These are phyloP conservation scores for Zelostemma sp. DNA, from an alignment of 1,140 invertebrate genomes.

Conservation along the genomic window DNA sequence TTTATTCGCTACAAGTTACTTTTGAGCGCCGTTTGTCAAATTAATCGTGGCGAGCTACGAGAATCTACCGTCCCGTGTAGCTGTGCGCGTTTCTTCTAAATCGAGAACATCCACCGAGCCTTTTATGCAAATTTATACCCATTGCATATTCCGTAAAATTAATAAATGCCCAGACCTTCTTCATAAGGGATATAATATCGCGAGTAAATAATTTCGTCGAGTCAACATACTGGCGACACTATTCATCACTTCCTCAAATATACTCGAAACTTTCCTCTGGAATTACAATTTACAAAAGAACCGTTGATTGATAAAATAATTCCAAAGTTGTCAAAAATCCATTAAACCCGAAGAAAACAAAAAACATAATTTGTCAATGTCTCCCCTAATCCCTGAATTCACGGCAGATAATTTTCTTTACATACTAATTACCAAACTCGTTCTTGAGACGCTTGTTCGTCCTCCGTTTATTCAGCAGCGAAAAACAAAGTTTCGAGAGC, in stretches of 20 bases:
- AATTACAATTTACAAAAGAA: too few species aligned
- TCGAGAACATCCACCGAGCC: constrained; percentile 12
- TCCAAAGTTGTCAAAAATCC: too few species aligned
- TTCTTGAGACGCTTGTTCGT: background rate
- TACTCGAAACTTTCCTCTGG: too few species aligned
- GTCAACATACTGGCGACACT: too few species aligned
- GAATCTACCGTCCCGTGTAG: constrained; percentile 14
- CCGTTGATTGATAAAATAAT: too few species aligned
- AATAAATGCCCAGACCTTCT: constrained; percentile 12
- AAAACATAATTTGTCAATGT: too few species aligned
- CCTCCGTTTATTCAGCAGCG: constrained; percentile 22
- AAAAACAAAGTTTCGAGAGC: constrained; percentile 27
- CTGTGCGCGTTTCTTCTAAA: constrained; percentile 9
- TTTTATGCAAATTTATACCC: constrained; percentile 32
- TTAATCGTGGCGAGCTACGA: constrained; percentile 29
- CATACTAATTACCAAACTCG: background rate
- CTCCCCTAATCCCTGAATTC: too few species aligned
- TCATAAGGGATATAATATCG: background rate
- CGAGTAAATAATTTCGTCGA: too few species aligned
- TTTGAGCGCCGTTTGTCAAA: constrained; percentile 41
- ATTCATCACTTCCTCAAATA: too few species aligned
- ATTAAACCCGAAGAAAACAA: too few species aligned
- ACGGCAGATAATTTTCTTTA: background rate
- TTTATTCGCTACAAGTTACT: constrained; percentile 38
- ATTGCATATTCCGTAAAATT: constrained; percentile 19